A percentile compares a stretch with the other conserved stretches of the same genome.
Conservation (phyloP, 2,888 invertebrate species). For the Plutella xylostella region DNA sequence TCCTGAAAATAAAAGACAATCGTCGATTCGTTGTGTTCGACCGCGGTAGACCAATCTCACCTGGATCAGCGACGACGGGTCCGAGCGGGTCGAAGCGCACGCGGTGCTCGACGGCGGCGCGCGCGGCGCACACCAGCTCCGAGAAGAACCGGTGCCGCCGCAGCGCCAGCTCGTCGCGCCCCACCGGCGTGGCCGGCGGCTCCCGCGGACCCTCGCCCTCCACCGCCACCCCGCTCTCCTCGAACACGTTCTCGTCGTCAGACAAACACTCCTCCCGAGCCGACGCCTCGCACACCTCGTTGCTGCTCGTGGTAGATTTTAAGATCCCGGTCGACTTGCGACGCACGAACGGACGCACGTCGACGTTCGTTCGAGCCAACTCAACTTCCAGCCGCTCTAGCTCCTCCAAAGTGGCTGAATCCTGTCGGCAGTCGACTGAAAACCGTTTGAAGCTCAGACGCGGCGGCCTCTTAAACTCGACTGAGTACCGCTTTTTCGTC, state of each 20-base stretch:
- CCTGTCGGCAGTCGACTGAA: slow-evolving; percentile 53
- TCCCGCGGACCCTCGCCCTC: slow-evolving; percentile 44
- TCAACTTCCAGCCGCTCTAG: slow-evolving; percentile 48
- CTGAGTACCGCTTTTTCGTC: slow-evolving; percentile 49
- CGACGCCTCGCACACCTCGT: slow-evolving; percentile 34
- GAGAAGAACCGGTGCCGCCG: slow-evolving; percentile 83
- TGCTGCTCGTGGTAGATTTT: slow-evolving; percentile 50
- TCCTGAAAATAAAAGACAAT: too few relatives aligned
- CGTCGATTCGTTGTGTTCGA: too few relatives aligned
- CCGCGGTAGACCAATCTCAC: too few relatives aligned
- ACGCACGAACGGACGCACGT: slow-evolving; percentile 39
- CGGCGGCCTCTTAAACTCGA: slow-evolving; percentile 49
- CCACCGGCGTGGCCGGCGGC: slow-evolving; percentile 80
- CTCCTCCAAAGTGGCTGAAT: slow-evolving; percentile 50
- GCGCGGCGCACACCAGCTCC: slow-evolving; percentile 79
- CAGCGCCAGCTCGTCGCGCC: slow-evolving; percentile 81
- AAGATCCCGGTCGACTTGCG: slow-evolving; percentile 60
- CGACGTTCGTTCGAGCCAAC: slow-evolving; percentile 52
- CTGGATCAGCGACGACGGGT: slow-evolving; percentile 72
- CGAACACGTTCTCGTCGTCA: slow-evolving; percentile 74
- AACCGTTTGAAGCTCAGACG: slow-evolving; percentile 54
- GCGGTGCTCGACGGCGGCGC: slow-evolving; percentile 79
- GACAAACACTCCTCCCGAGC: slow-evolving; percentile 39
- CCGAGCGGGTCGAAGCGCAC: slow-evolving; percentile 82
- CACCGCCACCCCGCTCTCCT: slow-evolving; percentile 39